Percentiles rank a stretch among this genome's conserved stretches.
These are phyloP conservation scores for Trichonephila inaurata DNA, from an alignment of 1,140 invertebrate genomes.

Conservation along the genomic window DNA sequence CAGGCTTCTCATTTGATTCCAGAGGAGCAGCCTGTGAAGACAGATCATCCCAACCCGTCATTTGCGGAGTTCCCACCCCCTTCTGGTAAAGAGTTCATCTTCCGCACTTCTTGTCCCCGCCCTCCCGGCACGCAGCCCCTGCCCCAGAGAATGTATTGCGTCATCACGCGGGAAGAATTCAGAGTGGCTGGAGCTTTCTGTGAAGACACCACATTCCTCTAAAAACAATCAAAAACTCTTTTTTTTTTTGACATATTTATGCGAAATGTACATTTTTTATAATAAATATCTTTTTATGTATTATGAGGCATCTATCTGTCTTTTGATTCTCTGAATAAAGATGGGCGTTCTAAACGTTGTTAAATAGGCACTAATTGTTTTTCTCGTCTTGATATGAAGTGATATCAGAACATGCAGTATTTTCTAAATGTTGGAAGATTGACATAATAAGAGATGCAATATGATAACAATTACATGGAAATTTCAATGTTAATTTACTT, in stretches of 20 bases:
- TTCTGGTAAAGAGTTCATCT: constrained; percentile 86
- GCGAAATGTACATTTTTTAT: not conserved
- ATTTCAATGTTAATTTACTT: no score
- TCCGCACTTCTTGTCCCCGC: constrained; percentile 84
- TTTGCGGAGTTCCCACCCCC: constrained; percentile 84
- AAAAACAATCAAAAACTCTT: not conserved
- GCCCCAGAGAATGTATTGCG: constrained; percentile 86
- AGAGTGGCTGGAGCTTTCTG: constrained; percentile 87
- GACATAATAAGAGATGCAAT: no score
- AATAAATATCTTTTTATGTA: no score
- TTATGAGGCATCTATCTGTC: no score
- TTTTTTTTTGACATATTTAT: not conserved
- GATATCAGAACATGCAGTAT: no score
- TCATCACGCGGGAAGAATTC: constrained; percentile 85
- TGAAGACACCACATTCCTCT: constrained; percentile 86
- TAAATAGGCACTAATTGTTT: no score
- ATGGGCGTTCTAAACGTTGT: no score
- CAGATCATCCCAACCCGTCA: constrained; percentile 43
- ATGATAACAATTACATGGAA: no score
- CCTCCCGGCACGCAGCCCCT: constrained; percentile 84
- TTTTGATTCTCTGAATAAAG: no score
- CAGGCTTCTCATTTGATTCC: constrained; percentile 80
- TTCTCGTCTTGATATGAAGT: no score
- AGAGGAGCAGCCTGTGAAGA: constrained; percentile 77
- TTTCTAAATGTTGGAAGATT: no score